Percentiles rank a stretch among this genome's conserved stretches.
These are phyloP conservation scores for Drosophila leontia DNA, from an alignment of 1,140 invertebrate genomes.

Conservation along the genomic window DNA sequence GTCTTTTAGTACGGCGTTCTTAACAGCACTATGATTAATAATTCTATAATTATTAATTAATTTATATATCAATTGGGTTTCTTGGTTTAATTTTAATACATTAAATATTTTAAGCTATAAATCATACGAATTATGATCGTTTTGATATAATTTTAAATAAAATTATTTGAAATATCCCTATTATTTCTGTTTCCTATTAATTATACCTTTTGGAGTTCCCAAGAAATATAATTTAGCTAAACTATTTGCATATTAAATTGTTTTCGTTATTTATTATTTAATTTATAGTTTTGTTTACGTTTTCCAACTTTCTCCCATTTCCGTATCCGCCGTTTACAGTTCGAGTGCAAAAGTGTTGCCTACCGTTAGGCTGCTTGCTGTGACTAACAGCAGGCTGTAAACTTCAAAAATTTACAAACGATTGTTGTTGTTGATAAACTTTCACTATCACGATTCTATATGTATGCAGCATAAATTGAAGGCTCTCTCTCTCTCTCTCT, in stretches of 20 bases:
- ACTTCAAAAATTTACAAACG: conserved; percentile 63
- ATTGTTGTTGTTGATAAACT: conserved; percentile 55
- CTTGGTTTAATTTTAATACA: neutral
- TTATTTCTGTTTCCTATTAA: neutral
- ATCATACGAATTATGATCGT: neutral
- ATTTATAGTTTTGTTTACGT: conserved; percentile 1
- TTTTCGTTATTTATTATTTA: neutral
- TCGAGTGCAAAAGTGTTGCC: conserved; percentile 28
- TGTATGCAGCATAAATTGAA: conserved; percentile 37
- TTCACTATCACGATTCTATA: conserved; percentile 70
- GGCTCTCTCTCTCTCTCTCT: conserved; percentile 8
- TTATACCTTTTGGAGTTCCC: neutral
- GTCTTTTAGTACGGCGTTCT: conserved; percentile 12
- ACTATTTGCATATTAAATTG: neutral
- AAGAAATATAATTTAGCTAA: neutral
- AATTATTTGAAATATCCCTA: neutral
- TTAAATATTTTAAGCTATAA: neutral
- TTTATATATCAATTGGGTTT: neutral
- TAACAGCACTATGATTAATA: neutral
- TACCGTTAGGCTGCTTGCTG: conserved; percentile 21
- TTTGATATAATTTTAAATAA: neutral
- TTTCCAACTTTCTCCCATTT: neutral
- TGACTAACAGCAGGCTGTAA: conserved; percentile 54
- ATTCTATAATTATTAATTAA: neutral
- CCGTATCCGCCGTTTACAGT: neutral